phyloP scores from a whole-genome alignment of 1,140 invertebrate genomes.

The Sinella curviseta region DNA sequence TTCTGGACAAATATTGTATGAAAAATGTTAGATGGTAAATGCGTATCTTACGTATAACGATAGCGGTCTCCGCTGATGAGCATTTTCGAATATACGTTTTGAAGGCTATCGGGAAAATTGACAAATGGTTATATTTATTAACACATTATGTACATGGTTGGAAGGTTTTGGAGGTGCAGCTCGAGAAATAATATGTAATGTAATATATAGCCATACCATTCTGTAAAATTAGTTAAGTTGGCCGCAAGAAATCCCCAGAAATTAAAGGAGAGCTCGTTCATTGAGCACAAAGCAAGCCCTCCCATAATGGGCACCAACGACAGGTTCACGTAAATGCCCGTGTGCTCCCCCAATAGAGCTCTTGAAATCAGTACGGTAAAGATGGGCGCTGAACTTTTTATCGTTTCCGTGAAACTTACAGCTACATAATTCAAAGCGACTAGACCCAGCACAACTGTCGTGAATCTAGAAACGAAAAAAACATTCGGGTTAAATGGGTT shows the following conservation, averaged over 20 bases:
- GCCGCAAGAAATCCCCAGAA: conserved; percentile 74
- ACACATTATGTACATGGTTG: neutral
- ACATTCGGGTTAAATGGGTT: neutral
- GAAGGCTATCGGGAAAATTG: conserved; percentile 61
- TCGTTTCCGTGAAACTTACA: conserved; percentile 83
- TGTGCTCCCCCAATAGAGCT: conserved; percentile 64
- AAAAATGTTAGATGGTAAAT: neutral
- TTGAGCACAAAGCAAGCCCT: conserved; percentile 77
- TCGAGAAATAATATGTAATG: neutral
- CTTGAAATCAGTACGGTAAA: conserved; percentile 77
- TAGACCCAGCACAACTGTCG: conserved; percentile 73
- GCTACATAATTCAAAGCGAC: conserved; percentile 80
- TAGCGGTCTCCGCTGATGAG: conserved; percentile 76
- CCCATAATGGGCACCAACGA: conserved; percentile 82
- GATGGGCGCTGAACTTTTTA: conserved; percentile 80
- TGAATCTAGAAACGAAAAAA: conserved; percentile 61
- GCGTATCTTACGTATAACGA: conserved; percentile 71
- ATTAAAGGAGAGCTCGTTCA: conserved; percentile 80
- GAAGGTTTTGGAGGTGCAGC: conserved; percentile 26
- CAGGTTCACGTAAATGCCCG: conserved; percentile 73
- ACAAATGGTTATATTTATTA: conserved; percentile 33
- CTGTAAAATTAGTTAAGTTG: conserved; percentile 77
- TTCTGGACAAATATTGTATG: too few relatives aligned
- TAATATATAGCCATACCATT: conserved; percentile 71
- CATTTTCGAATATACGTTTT: conserved; percentile 84